phyloP scores from a whole-genome alignment of 2,113 vertebrate genomes.

The Sinosuthora webbiana region DNA sequence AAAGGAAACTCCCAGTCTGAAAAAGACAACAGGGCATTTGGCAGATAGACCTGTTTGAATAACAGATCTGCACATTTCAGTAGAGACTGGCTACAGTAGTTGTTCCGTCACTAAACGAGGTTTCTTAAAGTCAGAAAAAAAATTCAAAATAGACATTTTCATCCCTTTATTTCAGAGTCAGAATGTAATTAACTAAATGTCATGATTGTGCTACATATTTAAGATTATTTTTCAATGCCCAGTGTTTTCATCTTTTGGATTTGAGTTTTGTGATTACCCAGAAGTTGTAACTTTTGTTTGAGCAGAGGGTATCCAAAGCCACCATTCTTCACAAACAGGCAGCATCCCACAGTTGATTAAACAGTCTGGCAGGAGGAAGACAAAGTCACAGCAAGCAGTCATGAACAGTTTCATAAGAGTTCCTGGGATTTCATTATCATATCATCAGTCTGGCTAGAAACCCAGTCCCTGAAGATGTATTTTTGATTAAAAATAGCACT shows the following conservation, averaged over 20 bases:
- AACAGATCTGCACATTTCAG: not conserved
- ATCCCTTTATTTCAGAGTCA: not conserved
- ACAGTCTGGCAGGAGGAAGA: not conserved
- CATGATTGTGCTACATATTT: not conserved
- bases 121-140: not conserved
- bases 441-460: constrained; percentile 50
- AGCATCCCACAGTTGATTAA: constrained; percentile 3
- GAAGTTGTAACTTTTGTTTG: not conserved
- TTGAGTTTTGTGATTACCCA: not conserved
- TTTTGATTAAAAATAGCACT: constrained; percentile 60
- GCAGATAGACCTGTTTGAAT: constrained; percentile 23
- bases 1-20: constrained; percentile 46
- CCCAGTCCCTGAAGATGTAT: constrained; percentile 23
- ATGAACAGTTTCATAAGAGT: constrained; percentile 27
- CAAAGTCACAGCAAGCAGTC: constrained; percentile 19
- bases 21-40: constrained; percentile 44
- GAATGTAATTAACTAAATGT: not conserved
- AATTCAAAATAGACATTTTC: not conserved
- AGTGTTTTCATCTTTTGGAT: not conserved
- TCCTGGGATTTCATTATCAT: constrained; percentile 38
- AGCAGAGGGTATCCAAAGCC: constrained; percentile 19
- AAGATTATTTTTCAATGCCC: not conserved
- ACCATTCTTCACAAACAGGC: not conserved
- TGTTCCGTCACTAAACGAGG: not conserved
- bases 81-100: not conserved